Evolutionary conservation across 2,113 vertebrate species (phyloP), one percentile per base, ranked within the genome.

Genomic region (Corythornis vintsioides): DNA sequence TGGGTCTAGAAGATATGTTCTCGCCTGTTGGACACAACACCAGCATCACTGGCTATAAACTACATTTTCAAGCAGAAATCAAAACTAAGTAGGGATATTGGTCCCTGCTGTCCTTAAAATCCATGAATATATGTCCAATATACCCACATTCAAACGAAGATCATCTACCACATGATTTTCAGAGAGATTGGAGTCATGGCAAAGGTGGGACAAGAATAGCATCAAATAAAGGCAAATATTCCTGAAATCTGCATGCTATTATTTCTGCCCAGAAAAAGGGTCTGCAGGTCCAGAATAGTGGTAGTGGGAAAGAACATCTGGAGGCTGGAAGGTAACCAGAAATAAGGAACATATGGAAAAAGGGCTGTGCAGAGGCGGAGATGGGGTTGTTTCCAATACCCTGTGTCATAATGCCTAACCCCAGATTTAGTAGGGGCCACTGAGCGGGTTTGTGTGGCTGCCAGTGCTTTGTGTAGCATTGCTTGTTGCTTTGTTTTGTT

Each of bases 151-250:
- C 66, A 78, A 91, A 77, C 22, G 47, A 59, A 91, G 85, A 64
- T 88, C 86, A 77, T 74, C 85, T 56, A 83, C 90, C 72, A 78
- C 29, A 43, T 35, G 84, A 92, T 94, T 67, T 88, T 45, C 42
- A 81, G 79, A 1, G 15, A 85, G 85, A 59, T 19, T 85, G 78
- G 31, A 94, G 85, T 87, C 74, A 73, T 43, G 22, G 91, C 33
- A 22, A 94, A 56, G 56, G 71, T 79, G 81, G 88, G 75, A 95
- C 93, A 59, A 89, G 93, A 96, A 95, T 91, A 96, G 89, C 55
- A 96, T 95, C 93, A 95, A 96, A 96, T 96, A 95, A 95, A 95
- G 88, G 71, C 82, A 91, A 92, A 95, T 94, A 95, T 85, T 85
- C 89, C 82, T 83, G 85, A 93, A 94, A 91, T 70, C 93, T 96